A percentile compares a stretch with the other conserved stretches of the same genome.
Evolutionary conservation across 2,888 invertebrate species (phyloP).

Genomic region (Harmothoe impar): DNA sequence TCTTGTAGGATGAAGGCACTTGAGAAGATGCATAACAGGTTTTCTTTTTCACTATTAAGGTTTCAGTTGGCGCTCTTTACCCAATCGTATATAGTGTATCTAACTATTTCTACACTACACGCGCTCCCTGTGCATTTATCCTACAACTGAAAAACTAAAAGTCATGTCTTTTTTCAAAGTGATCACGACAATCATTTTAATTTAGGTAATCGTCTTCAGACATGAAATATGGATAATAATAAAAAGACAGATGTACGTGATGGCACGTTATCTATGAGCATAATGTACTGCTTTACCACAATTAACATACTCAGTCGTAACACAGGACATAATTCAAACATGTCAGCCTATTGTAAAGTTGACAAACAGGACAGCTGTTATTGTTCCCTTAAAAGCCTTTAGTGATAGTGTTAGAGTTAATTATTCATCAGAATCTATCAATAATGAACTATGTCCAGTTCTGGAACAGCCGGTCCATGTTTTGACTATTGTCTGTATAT

Average conservation of each 20-base stretch:
- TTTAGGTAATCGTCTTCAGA: neutral
- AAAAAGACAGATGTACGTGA: no score
- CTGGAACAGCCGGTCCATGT: neutral
- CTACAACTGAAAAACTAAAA: neutral
- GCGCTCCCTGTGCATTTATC: neutral
- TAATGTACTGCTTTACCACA: neutral
- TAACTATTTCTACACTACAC: neutral
- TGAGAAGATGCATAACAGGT: neutral
- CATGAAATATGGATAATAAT: no score
- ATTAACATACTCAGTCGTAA: neutral
- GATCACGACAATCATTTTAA: neutral
- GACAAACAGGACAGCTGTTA: no score
- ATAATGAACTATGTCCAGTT: neutral
- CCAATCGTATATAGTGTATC: neutral
- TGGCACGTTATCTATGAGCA: no score
- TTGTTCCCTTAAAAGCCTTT: no score
- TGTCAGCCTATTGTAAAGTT: no score
- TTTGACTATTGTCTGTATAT: constrained; percentile 12
- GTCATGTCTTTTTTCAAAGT: neutral
- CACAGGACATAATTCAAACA: neutral
- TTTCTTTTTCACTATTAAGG: neutral
- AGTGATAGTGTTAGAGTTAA: no score
- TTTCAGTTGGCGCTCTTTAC: neutral
- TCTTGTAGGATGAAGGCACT: constrained; percentile 39
- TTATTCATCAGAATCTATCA: no score